A percentile compares a stretch with the other conserved stretches of the same genome.
phyloP scores from a whole-genome alignment of 2,888 invertebrate genomes.

The Doris montereyensis region DNA sequence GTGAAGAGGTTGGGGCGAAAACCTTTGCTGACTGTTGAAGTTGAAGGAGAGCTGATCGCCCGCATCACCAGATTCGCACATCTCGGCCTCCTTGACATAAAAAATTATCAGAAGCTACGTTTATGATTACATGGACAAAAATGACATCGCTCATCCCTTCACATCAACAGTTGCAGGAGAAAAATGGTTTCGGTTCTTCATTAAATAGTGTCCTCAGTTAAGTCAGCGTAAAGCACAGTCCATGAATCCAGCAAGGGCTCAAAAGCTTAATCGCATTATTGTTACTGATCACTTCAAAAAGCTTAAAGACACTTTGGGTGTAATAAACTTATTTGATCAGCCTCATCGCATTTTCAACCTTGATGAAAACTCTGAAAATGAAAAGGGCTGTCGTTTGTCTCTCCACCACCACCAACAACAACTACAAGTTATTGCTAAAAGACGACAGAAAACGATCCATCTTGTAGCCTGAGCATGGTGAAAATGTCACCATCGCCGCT shows the following conservation, averaged over 20 bases:
- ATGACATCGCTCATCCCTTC: too few relatives aligned
- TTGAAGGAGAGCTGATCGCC: too few relatives aligned
- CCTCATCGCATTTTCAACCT: too few relatives aligned
- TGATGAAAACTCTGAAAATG: not conserved
- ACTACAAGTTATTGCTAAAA: conserved; percentile 1
- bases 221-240: too few relatives aligned
- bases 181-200: conserved; percentile 11
- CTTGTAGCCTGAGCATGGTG: too few relatives aligned
- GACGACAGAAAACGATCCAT: not conserved
- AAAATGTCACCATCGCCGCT: too few relatives aligned
- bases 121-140: not conserved
- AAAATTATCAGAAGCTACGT: conserved; percentile 16
- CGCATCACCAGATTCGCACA: conserved; percentile 3
- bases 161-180: too few relatives aligned
- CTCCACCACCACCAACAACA: conserved; percentile 13
- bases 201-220: not conserved
- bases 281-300: conserved; percentile 8
- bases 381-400: conserved; percentile 17
- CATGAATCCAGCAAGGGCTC: conserved; percentile 1
- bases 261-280: conserved; percentile 9
- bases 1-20: conserved; percentile 7
- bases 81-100: not conserved
- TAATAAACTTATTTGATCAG: not conserved
- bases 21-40: not conserved
- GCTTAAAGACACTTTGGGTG: not conserved